Conservation (phyloP, 2,113 vertebrate genomes). For the Copsychus sechellarum region DNA sequence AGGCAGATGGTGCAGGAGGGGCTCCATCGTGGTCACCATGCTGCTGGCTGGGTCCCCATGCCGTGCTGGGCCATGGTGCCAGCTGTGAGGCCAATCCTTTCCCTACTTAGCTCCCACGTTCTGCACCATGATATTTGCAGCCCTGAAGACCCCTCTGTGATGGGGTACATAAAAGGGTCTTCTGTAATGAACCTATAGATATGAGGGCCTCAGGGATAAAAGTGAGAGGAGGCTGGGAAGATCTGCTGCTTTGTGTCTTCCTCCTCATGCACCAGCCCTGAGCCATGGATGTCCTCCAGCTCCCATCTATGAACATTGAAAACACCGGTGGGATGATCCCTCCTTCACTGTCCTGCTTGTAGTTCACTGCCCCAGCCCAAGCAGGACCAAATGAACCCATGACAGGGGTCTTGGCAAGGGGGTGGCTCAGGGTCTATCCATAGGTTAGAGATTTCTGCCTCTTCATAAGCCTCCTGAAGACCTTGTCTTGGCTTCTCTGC, state of each 20-base stretch:
- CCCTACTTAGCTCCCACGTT: background rate
- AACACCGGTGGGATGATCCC: background rate
- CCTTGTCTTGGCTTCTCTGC: background rate
- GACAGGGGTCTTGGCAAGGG: background rate
- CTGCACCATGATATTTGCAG: background rate
- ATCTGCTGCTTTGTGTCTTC: background rate
- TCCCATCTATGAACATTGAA: rapidly evolving
- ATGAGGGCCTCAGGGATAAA: background rate
- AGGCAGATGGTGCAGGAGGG: background rate
- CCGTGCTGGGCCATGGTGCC: background rate
- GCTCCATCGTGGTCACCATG: rapidly evolving
- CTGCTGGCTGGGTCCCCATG: background rate
- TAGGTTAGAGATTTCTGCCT: background rate
- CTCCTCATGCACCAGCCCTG: background rate
- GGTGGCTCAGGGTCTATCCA: background rate
- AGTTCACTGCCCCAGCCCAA: background rate
- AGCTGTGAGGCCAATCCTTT: background rate
- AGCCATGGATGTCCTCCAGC: background rate
- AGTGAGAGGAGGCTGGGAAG: background rate
- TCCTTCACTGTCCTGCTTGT: background rate
- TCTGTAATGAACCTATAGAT: background rate
- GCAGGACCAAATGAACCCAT: background rate
- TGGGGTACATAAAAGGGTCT: background rate
- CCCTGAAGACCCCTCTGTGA: background rate
- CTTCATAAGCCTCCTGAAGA: background rate